Evolutionary conservation across 1,140 invertebrate species (phyloP).

Genomic region (Drosophila baimaii): DNA sequence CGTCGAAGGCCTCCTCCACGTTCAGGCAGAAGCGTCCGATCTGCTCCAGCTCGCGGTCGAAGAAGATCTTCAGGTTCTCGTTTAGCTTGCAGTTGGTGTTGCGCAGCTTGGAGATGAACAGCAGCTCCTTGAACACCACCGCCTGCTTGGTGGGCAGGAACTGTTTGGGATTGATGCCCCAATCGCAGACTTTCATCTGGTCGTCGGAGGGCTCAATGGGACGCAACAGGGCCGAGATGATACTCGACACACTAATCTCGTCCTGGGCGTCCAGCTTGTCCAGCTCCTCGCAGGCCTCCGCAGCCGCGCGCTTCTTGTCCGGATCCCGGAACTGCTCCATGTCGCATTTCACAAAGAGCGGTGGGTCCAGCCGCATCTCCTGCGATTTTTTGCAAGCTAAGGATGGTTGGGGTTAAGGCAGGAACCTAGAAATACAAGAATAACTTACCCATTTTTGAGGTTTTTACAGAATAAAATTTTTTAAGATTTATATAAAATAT

Average conservation of each 20-base stretch:
- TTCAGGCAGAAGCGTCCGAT: conserved; percentile 71
- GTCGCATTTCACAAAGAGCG: conserved; percentile 62
- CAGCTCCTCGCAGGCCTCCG: conserved; percentile 49
- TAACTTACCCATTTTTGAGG: conserved; percentile 35
- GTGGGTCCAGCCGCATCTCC: conserved; percentile 46
- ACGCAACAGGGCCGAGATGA: conserved; percentile 63
- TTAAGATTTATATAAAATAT: neutral
- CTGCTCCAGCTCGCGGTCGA: conserved; percentile 71
- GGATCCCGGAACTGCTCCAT: conserved; percentile 40
- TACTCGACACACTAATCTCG: conserved; percentile 78
- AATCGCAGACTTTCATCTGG: conserved; percentile 53
- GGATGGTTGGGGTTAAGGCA: neutral
- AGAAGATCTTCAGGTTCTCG: conserved; percentile 68
- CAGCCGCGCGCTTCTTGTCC: conserved; percentile 10
- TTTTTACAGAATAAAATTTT: conserved; percentile 22
- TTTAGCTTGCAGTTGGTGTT: conserved; percentile 71
- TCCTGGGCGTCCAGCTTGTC: conserved; percentile 68
- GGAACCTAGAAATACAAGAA: too few relatives aligned
- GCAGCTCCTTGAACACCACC: conserved; percentile 64
- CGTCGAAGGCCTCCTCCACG: conserved; percentile 73
- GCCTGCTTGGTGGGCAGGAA: conserved; percentile 67
- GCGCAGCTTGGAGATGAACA: conserved; percentile 65
- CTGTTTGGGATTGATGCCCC: conserved; percentile 65
- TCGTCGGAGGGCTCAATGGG: conserved; percentile 63
- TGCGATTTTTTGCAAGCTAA: neutral